A percentile compares a stretch with the other conserved stretches of the same genome.
Conservation (phyloP, 2,888 invertebrate species). For the Nomada lathburiana region DNA sequence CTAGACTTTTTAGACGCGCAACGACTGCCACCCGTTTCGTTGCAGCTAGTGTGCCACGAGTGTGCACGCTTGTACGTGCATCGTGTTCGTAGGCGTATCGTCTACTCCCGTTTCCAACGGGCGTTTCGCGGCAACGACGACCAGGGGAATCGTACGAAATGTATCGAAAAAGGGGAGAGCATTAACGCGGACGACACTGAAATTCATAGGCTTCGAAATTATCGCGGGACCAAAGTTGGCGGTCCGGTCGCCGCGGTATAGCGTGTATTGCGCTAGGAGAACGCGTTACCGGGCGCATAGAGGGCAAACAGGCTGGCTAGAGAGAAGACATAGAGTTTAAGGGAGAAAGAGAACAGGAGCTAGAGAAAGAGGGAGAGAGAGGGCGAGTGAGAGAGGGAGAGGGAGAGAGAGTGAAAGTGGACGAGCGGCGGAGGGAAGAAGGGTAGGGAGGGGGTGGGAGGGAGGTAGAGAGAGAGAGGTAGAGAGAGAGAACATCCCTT, state of each 20-base stretch:
- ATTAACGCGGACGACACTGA: constrained; percentile 59
- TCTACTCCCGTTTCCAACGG: too few relatives aligned
- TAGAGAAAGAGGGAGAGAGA: constrained; percentile 10
- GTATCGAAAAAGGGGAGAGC: constrained; percentile 69
- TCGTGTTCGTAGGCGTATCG: too few relatives aligned
- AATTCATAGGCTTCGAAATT: constrained; percentile 72
- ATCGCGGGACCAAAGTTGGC: constrained; percentile 72
- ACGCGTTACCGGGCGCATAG: constrained; percentile 62
- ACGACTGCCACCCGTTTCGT: neutral
- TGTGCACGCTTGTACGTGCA: too few relatives aligned
- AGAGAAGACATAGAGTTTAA: constrained; percentile 27
- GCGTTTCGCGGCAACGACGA: constrained; percentile 48
- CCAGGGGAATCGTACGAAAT: constrained; percentile 57
- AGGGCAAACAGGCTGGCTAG: constrained; percentile 55
- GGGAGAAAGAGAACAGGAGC: neutral
- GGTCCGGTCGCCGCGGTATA: constrained; percentile 53
- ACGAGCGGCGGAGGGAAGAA: neutral
- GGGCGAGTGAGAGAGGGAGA: constrained; percentile 23
- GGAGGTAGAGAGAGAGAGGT: constrained; percentile 45
- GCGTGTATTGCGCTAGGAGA: constrained; percentile 63
- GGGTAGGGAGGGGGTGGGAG: constrained; percentile 20
- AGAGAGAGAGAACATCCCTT: constrained; percentile 73
- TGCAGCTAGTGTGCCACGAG: neutral
- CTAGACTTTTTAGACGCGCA: neutral
- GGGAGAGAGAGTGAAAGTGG: constrained; percentile 22